phyloP scores from a whole-genome alignment of 2,113 vertebrate species.

The Limnothrissa miodon region DNA sequence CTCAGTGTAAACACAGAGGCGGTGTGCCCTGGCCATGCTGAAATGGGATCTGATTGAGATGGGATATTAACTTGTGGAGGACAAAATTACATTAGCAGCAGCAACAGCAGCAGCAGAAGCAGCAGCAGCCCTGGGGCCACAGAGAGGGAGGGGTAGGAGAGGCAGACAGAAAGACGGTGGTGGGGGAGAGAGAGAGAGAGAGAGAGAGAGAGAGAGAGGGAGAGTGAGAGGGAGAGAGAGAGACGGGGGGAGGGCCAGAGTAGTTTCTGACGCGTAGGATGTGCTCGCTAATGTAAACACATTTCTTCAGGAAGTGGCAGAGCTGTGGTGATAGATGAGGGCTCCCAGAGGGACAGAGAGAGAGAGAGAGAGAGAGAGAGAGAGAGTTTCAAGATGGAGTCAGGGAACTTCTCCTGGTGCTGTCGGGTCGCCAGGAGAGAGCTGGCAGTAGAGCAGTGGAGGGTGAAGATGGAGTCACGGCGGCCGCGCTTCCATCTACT shows the following conservation, averaged over 20 bases:
- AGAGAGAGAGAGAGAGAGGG: constrained; percentile 1
- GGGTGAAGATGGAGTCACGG: background rate
- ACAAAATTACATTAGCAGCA: constrained; percentile 50
- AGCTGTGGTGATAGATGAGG: constrained; percentile 58
- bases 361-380: background rate
- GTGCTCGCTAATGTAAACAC: constrained; percentile 61
- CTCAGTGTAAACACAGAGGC: constrained; percentile 41
- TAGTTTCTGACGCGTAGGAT: constrained; percentile 52
- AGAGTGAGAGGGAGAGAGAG: constrained; percentile 6
- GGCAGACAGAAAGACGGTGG: constrained; percentile 23
- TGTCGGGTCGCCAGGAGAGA: constrained; percentile 49
- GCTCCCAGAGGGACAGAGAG: constrained; percentile 48
- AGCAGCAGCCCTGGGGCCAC: constrained; percentile 26
- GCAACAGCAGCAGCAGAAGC: constrained; percentile 31
- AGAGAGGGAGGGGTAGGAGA: constrained; percentile 25
- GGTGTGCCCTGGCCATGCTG: constrained; percentile 29
- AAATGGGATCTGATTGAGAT: constrained; percentile 45
- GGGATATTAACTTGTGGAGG: constrained; percentile 48
- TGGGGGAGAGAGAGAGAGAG: background rate
- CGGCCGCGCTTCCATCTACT: background rate
- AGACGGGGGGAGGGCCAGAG: constrained; percentile 18
- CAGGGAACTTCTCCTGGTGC: constrained; percentile 48
- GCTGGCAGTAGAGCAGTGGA: constrained; percentile 8
- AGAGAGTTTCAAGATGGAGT: constrained; percentile 41
- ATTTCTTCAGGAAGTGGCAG: constrained; percentile 59